Base-by-base conservation (phyloP, 2,113 vertebrate species). In the Gambusia holbrooki region DNA sequence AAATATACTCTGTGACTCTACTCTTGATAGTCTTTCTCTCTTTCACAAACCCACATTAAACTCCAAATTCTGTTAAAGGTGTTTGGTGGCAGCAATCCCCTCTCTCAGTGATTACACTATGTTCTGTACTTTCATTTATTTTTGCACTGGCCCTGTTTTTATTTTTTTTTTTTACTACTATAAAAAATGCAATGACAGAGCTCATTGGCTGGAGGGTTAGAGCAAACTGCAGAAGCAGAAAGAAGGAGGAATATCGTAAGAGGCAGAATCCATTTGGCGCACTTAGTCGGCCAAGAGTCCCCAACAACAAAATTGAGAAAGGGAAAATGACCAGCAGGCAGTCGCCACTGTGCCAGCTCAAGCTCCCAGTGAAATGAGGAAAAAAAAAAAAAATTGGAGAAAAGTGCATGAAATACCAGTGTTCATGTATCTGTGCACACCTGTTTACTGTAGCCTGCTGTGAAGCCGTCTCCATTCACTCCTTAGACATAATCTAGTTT, bases 191-290 rank as follows among this genome's bases (percentile, higher is more conserved):
- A 2, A 3, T n/a, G n/a, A 75, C 67, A 66, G 71, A 19, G 22
- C 67, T 62, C 62, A n/a, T 25, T 69, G 68, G 70, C 82, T 71
- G 48, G 75, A 79, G 48, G 68, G 60, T 19, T 51, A 25, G 73
- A 48, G 17, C 0, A 17, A 67, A 72, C 17, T 25, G 42, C 17
- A 74, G 40, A 70, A 11, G 48, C 15, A 71, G 62, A 73, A 61
- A 63, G 74, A 69, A 80, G 63, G 73, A 37, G 66, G 28, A 74
- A 61, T 13, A 77, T 92, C 89, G 88, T 88, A 90, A 66, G 80
- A 87, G 71, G 79, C 45, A 6, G 67, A 85, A 88, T 88, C 86
- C 82, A 93, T 92, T 93, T 90, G 82, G 77, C 88, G 85, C 84
- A 91, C 89, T 92, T 91, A 89, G 82, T 69, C 79, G 82, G 86